A percentile compares a stretch with the other conserved stretches of the same genome.
phyloP scores from a whole-genome alignment of 1,140 invertebrate genomes.

The Melitaea cinxia region DNA sequence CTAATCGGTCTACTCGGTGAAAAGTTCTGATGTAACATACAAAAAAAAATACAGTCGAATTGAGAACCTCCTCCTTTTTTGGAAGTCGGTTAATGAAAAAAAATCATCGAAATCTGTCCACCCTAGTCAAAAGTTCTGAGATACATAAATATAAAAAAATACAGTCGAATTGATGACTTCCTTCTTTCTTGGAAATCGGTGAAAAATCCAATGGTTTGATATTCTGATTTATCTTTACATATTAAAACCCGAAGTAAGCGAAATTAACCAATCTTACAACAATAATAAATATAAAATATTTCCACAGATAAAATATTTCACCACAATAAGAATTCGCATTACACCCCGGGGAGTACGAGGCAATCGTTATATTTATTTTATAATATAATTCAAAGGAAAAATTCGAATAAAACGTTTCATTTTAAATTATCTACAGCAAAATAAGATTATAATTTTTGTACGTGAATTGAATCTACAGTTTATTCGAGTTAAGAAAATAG shows the following conservation, averaged over 20 bases:
- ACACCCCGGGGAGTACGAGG: constrained; percentile 18
- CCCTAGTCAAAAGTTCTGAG: too few species aligned
- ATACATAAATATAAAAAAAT: too few species aligned
- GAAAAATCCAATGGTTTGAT: too few species aligned
- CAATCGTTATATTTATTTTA: constrained; percentile 12
- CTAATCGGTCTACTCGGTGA: too few species aligned
- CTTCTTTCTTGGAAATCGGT: too few species aligned
- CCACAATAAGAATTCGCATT: constrained; percentile 14
- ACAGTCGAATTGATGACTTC: too few species aligned
- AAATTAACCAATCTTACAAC: neutral
- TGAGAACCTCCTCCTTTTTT: too few species aligned
- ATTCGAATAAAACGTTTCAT: constrained; percentile 21
- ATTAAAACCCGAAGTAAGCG: neutral
- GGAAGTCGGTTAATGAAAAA: too few species aligned
- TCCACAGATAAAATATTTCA: constrained; percentile 9
- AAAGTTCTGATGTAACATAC: too few species aligned
- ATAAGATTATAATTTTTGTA: neutral
- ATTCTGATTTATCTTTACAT: neutral
- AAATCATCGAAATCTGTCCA: too few species aligned
- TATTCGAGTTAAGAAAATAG: too few species aligned
- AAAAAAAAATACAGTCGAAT: too few species aligned
- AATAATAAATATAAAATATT: constrained; percentile 17
- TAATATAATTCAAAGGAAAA: constrained; percentile 10
- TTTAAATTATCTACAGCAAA: constrained; percentile 13
- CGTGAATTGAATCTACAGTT: neutral